Evolutionary conservation across 1,140 invertebrate genomes (phyloP).

Genomic region (Achroia grisella): DNA sequence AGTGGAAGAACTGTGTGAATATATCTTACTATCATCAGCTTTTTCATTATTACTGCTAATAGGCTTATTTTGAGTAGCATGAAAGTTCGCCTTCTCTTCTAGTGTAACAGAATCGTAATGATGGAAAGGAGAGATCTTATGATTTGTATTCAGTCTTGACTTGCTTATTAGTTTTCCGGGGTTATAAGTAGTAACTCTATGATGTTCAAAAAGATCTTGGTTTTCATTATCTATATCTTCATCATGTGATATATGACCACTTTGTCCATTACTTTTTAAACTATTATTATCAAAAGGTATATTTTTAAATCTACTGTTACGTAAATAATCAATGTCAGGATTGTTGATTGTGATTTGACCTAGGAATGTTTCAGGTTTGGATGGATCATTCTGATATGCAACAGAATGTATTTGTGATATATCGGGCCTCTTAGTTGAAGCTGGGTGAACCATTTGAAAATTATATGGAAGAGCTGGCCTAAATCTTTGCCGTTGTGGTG

Average conservation of each 20-base stretch:
- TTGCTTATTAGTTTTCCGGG: slow-evolving; percentile 49
- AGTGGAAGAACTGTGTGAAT: slow-evolving; percentile 55
- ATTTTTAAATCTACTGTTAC: slow-evolving; percentile 61
- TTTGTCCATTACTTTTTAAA: slow-evolving; percentile 59
- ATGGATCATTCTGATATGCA: slow-evolving; percentile 73
- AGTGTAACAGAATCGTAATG: slow-evolving; percentile 39
- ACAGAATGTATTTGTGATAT: slow-evolving; percentile 59
- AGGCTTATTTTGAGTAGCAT: slow-evolving; percentile 23
- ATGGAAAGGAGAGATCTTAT: slow-evolving; percentile 40
- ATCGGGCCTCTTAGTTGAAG: slow-evolving; percentile 65
- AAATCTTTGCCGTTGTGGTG: slow-evolving; percentile 48
- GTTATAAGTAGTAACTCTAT: slow-evolving; percentile 67
- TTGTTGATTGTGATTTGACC: slow-evolving; percentile 76
- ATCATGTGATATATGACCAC: slow-evolving; percentile 50
- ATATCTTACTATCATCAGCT: slow-evolving; percentile 20
- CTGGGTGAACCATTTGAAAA: slow-evolving; percentile 63
- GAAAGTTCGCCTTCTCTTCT: slow-evolving; percentile 33
- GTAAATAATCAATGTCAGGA: slow-evolving; percentile 68
- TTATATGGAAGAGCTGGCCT: slow-evolving; percentile 61
- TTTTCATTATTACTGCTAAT: slow-evolving; percentile 30
- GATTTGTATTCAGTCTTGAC: slow-evolving; percentile 48
- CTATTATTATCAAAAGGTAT: slow-evolving; percentile 63
- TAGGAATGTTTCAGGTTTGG: slow-evolving; percentile 75
- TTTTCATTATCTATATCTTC: slow-evolving; percentile 66
- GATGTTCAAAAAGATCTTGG: slow-evolving; percentile 65